Base-by-base conservation (phyloP, 2,113 vertebrate species). In the Desmodus rotundus region DNA sequence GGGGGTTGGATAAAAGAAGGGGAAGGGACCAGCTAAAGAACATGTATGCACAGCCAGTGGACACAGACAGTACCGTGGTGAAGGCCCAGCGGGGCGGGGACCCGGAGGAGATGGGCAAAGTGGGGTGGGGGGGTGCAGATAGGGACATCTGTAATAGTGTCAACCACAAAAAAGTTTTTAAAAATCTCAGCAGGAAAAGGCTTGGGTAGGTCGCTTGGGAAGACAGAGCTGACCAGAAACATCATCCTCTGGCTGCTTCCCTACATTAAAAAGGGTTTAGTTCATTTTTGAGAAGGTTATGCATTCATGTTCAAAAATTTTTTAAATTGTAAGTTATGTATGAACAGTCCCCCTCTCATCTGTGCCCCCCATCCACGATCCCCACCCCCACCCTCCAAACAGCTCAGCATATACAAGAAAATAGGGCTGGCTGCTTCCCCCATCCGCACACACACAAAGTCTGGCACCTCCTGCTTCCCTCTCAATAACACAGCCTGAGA, bases 261-360 rank as follows among this genome's bases (percentile, higher is more conserved):
- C 36, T 58, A 3, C 33, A 72, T 76, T 56, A 3, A 74, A 77
- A 73, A 36, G 20, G 36, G 3, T 26, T 4, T 76, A 20, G 43
- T 24, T 91, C 68, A 20, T 9, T 87, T 95, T 84, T 56, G 61
- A 74, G 68, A 76, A 50, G 61, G 12, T 41, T 50, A 43, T 8
- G 43, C 26, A 73, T 78, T 67, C 38, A 7, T 8, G 36, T 24
- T 61, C 28, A 54, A 58, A 67, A 3, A 11, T 4, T 33, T 38
- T 7, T 1, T 0, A 17, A n/a, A 24, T 19, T 14, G 56, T 38
- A 24, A n/a, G 19, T 47, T 36, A 3, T 0, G 16, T 28, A 4
- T 5, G 17, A 50, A 31, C 8, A 41, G 15, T 9, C 24, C 22
- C 6, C 2, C 8, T 26, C 24, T 14, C 19, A 5, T 16, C 17